Conservation (phyloP, 2,797 vertebrate genomes). For the Poecilia wingei region DNA sequence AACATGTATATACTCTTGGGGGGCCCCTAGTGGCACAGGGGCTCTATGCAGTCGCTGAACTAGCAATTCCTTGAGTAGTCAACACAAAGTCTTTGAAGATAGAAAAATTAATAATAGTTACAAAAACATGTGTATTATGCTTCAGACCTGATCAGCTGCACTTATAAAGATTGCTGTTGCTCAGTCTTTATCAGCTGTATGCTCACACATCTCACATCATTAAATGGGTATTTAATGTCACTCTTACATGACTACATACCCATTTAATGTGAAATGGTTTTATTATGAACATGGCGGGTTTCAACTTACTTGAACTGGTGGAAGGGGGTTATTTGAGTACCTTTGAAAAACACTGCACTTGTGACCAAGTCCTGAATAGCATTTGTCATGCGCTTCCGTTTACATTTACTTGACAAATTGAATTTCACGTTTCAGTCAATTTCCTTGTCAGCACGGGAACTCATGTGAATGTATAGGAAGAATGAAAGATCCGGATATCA, state of each 20-base stretch:
- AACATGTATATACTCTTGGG: no score
- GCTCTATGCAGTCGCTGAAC: no score
- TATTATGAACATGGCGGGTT: background rate
- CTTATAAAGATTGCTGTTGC: background rate
- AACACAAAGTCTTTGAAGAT: no score
- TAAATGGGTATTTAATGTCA: background rate
- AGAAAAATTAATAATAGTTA: background rate
- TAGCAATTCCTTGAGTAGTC: no score
- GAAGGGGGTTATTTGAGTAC: background rate
- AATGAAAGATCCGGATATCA: background rate
- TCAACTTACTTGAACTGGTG: background rate
- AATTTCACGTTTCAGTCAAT: constrained; percentile 6
- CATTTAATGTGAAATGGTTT: background rate
- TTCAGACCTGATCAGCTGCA: background rate
- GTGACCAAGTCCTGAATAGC: background rate
- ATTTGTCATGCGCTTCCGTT: background rate
- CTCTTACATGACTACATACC: no score
- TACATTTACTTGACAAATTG: background rate
- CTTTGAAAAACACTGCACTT: background rate
- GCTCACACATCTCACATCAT: no score
- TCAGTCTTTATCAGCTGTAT: background rate
- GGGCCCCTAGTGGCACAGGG: no score
- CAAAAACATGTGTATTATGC: background rate
- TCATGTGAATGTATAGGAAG: background rate
- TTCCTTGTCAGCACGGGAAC: background rate